Conservation (phyloP, 2,113 vertebrate genomes). For the Seriola aureovittata region DNA sequence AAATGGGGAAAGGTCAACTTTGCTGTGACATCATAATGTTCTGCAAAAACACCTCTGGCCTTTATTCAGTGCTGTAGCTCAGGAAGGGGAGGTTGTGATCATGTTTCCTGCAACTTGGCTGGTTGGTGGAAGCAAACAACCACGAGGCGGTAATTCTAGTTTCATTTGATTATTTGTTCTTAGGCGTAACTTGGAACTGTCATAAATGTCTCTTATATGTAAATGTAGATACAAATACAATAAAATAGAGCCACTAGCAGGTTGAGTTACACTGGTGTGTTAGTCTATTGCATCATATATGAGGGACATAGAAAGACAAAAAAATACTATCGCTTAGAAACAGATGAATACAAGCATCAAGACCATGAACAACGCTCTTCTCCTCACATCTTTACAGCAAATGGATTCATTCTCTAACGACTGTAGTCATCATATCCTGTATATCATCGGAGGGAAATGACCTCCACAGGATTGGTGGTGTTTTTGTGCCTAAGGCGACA, state of each 20-base stretch:
- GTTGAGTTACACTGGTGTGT: not conserved
- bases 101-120: too few species aligned
- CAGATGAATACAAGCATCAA: not conserved
- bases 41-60: too few species aligned
- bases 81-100: too few species aligned
- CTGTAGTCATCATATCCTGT: constrained; percentile 6
- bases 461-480: not conserved
- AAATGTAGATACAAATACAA: constrained; percentile 38
- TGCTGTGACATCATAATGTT: too few species aligned
- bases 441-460: constrained; percentile 12
- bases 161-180: not conserved
- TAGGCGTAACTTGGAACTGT: not conserved
- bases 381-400: not conserved
- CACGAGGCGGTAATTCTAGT: too few species aligned
- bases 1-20: too few species aligned
- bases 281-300: not conserved
- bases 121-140: too few species aligned
- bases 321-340: not conserved
- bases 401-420: not conserved
- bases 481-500: constrained; percentile 18
- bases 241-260: constrained; percentile 17
- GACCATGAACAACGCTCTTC: not conserved
- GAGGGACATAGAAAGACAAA: not conserved
- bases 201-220: not conserved
- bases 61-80: too few species aligned